A percentile compares a stretch with the other conserved stretches of the same genome.
phyloP scores from a whole-genome alignment of 2,888 invertebrate genomes.

The Luperina nickerlii region DNA sequence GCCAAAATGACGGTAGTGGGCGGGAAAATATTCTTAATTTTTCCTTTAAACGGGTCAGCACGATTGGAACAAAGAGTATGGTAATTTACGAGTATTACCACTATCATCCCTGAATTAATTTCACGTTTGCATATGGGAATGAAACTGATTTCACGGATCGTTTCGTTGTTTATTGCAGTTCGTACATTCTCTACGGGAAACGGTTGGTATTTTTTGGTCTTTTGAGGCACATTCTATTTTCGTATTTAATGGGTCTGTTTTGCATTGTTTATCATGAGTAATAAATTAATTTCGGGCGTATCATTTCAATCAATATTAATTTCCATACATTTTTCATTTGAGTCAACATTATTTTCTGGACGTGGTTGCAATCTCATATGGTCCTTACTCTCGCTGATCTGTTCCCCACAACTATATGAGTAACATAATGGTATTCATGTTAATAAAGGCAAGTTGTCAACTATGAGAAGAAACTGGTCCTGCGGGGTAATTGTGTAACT shows the following conservation, averaged over 20 bases:
- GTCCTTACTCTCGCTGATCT: neutral
- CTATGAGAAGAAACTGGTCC: neutral
- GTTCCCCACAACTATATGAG: neutral
- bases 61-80: conserved; percentile 56
- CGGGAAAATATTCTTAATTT: conserved; percentile 23
- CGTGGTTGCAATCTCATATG: neutral
- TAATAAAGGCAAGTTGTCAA: neutral
- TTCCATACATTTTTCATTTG: neutral
- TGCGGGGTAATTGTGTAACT: neutral
- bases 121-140: conserved; percentile 48
- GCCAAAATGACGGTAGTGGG: neutral
- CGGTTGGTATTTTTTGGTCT: conserved; percentile 36
- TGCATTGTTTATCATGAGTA: conserved; percentile 8
- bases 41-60: conserved; percentile 24
- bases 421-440: neutral
- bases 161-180: conserved; percentile 50
- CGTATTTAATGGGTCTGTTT: conserved; percentile 9
- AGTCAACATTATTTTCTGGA: conserved; percentile 1
- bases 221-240: conserved; percentile 27
- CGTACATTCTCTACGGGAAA: conserved; percentile 28
- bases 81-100: conserved; percentile 62
- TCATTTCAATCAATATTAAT: neutral
- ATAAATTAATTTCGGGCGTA: conserved; percentile 5
- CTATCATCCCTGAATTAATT: conserved; percentile 62
- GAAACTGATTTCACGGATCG: conserved; percentile 54